phyloP scores from a whole-genome alignment of 2,113 vertebrate species.

The Procavia capensis region DNA sequence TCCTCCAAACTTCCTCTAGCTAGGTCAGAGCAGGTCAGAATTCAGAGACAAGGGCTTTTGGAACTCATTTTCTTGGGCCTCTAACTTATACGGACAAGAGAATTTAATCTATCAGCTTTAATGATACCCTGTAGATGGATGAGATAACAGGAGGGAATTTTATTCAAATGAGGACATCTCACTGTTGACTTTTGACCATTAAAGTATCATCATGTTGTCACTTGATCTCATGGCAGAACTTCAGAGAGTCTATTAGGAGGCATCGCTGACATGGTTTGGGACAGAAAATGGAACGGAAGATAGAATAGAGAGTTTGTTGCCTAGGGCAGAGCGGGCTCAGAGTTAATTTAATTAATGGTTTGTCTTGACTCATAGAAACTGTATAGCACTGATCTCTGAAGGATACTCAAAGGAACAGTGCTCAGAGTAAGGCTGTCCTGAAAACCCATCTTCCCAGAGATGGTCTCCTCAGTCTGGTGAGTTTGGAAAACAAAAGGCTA shows the following conservation, averaged over 20 bases:
- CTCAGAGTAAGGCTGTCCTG: not conserved
- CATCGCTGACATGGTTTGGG: not conserved
- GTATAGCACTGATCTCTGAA: not conserved
- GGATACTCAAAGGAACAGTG: not conserved
- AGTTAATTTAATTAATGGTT: not conserved
- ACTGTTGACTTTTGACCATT: not conserved
- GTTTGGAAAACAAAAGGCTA: not conserved
- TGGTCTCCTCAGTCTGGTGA: too few relatives aligned
- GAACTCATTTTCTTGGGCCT: conserved; percentile 11
- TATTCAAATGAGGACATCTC: not conserved
- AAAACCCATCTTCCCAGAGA: not conserved
- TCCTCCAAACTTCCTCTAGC: too few relatives aligned
- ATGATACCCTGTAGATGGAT: not conserved
- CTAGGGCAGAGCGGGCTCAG: not conserved
- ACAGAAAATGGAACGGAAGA: not conserved
- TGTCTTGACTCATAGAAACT: not conserved
- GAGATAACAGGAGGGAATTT: not conserved
- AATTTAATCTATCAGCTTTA: not conserved
- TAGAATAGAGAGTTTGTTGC: not conserved
- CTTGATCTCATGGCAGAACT: not conserved
- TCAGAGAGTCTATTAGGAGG: not conserved
- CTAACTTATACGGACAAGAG: not conserved
- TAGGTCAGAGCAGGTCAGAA: not conserved
- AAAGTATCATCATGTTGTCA: not conserved
- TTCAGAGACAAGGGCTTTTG: not conserved